Percentiles rank a stretch among this genome's conserved stretches.
Conservation (phyloP, 2,797 vertebrate species). For the Thalassophryne amazonica region DNA sequence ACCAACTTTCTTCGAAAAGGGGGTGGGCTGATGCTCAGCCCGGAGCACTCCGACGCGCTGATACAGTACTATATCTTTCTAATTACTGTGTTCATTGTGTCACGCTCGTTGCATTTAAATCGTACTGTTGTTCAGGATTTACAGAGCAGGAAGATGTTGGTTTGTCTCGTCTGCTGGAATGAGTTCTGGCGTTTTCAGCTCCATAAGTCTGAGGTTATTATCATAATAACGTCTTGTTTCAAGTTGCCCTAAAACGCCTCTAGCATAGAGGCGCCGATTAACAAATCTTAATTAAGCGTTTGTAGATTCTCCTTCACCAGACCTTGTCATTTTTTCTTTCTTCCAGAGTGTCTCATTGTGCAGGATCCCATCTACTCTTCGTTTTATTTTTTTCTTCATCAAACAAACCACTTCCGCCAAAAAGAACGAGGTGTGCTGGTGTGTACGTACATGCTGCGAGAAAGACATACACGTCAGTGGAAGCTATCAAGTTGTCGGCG, state of each 20-base stretch:
- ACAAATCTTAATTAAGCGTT: constrained; percentile 80
- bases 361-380: constrained; percentile 40
- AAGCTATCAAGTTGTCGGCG: constrained; percentile 65
- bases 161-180: constrained; percentile 37
- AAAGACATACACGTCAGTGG: constrained; percentile 46
- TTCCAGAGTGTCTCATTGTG: constrained; percentile 31
- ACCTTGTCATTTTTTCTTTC: constrained; percentile 59
- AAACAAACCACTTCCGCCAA: constrained; percentile 33
- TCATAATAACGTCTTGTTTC: constrained; percentile 78
- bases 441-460: constrained; percentile 21
- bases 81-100: too few relatives aligned
- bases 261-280: constrained; percentile 71
- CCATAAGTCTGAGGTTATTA: constrained; percentile 70
- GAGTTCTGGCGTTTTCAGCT: constrained; percentile 58
- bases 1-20: too few relatives aligned
- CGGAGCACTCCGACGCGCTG: too few relatives aligned
- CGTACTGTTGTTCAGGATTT: constrained; percentile 14
- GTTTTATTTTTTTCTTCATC: constrained; percentile 51
- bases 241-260: constrained; percentile 69
- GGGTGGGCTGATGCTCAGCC: too few relatives aligned
- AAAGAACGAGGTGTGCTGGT: constrained; percentile 35
- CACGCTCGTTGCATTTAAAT: too few relatives aligned
- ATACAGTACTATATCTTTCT: too few relatives aligned
- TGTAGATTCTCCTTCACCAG: constrained; percentile 77
- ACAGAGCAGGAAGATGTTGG: constrained; percentile 42